A percentile compares a stretch with the other conserved stretches of the same genome.
These are phyloP conservation scores for Scaptodrosophila lebanonensis DNA, from an alignment of 1,140 invertebrate species.

Conservation along the genomic window DNA sequence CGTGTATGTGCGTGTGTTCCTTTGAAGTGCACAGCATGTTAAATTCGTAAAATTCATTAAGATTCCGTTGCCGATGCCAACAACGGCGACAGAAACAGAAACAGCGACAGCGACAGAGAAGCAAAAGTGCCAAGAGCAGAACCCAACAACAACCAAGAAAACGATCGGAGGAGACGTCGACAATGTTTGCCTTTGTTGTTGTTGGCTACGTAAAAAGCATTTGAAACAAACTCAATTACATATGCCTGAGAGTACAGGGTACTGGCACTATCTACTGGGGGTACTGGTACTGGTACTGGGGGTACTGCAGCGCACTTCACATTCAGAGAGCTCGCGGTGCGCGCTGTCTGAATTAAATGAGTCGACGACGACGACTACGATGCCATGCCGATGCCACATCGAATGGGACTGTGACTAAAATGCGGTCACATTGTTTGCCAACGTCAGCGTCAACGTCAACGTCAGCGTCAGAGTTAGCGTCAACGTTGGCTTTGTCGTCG, in stretches of 20 bases:
- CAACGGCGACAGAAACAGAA: constrained; percentile 27
- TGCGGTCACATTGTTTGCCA: constrained; percentile 71
- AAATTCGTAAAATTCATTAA: constrained; percentile 75
- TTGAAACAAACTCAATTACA: constrained; percentile 75
- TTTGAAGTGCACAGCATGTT: constrained; percentile 74
- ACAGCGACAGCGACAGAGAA: constrained; percentile 44
- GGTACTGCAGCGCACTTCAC: too few species aligned
- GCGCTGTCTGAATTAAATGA: too few species aligned
- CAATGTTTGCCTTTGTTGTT: constrained; percentile 49
- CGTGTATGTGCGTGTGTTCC: constrained; percentile 52
- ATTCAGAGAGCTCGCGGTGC: too few species aligned
- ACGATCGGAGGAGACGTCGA: constrained; percentile 24
- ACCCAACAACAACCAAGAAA: constrained; percentile 33
- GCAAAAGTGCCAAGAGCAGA: constrained; percentile 69
- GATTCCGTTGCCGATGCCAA: constrained; percentile 73
- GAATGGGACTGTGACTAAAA: constrained; percentile 72
- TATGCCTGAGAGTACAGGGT: constrained; percentile 68
- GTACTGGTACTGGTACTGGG: too few species aligned
- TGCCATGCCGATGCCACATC: constrained; percentile 23
- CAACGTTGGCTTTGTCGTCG: constrained; percentile 5
- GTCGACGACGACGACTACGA: constrained; percentile 27
- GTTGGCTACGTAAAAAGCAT: constrained; percentile 69
- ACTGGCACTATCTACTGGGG: too few species aligned
- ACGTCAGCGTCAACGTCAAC: neutral
- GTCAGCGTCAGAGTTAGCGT: constrained; percentile 11